phyloP scores from a whole-genome alignment of 2,888 invertebrate species.

The Thereva nobilitata region DNA sequence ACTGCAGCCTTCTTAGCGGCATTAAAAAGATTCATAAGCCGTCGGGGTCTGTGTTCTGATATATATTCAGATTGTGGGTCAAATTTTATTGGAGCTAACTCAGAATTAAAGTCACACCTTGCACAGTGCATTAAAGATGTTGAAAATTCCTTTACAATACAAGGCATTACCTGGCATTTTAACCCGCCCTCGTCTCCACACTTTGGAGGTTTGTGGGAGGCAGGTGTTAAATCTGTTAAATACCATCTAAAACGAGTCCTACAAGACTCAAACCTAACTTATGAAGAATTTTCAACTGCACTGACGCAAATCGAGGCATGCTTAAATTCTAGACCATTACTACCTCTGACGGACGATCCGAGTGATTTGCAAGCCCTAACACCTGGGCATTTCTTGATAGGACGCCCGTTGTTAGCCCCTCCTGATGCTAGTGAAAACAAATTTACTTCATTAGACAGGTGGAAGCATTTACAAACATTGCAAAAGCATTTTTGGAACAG shows the following conservation, averaged over 20 bases:
- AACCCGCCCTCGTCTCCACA: conserved; percentile 48
- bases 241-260: conserved; percentile 45
- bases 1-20: conserved; percentile 28
- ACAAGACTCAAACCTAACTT: conserved; percentile 43
- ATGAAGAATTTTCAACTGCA: conserved; percentile 46
- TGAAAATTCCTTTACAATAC: conserved; percentile 30
- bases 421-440: too few species aligned
- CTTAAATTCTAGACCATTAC: conserved; percentile 46
- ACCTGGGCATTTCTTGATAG: conserved; percentile 37
- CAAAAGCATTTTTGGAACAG: too few species aligned
- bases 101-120: conserved; percentile 8
- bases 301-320: conserved; percentile 46
- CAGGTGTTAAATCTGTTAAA: conserved; percentile 47
- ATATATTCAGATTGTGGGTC: conserved; percentile 19
- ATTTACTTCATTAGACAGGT: too few species aligned
- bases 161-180: conserved; percentile 47
- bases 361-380: conserved; percentile 36
- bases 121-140: not conserved
- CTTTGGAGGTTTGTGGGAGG: conserved; percentile 49
- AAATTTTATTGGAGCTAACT: conserved; percentile 15
- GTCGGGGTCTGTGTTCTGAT: conserved; percentile 8
- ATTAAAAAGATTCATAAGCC: conserved; percentile 6
- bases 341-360: conserved; percentile 39
- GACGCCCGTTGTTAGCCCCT: conserved; percentile 14
- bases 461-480: conserved; percentile 17